Conservation (phyloP, 2,888 invertebrate genomes). For the Leucophenga montana region DNA sequence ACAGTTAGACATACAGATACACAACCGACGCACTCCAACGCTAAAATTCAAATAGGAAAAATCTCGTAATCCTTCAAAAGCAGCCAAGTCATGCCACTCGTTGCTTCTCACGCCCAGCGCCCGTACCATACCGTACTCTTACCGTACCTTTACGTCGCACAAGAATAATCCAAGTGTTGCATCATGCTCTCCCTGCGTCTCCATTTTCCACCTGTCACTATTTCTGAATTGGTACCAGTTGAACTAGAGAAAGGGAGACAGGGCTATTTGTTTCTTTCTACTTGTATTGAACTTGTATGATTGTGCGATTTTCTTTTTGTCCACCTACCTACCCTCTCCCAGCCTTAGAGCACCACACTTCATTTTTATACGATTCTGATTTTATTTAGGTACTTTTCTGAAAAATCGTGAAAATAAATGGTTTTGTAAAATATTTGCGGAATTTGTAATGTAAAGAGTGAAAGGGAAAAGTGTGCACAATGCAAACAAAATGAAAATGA, state of each 20-base stretch:
- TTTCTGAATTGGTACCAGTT: neutral
- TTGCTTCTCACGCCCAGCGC: slow-evolving; percentile 7
- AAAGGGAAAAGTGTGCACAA: neutral
- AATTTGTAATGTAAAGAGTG: neutral
- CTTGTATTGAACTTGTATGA: slow-evolving; percentile 5
- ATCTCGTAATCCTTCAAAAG: slow-evolving; percentile 9
- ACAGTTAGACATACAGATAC: neutral
- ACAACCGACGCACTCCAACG: neutral
- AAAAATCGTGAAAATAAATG: slow-evolving; percentile 23
- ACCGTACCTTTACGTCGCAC: neutral
- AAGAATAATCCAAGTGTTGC: neutral
- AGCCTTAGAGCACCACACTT: neutral
- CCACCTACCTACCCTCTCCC: too few relatives aligned
- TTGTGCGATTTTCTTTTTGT: neutral
- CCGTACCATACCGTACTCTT: too few relatives aligned
- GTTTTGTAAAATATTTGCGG: neutral
- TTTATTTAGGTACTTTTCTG: slow-evolving; percentile 5
- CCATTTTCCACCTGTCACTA: neutral
- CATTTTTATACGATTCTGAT: too few relatives aligned
- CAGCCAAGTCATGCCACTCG: slow-evolving; percentile 13
- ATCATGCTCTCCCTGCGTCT: neutral
- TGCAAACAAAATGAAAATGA: neutral
- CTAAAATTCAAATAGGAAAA: neutral
- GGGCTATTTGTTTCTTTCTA: neutral
- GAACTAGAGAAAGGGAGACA: neutral